Evolutionary conservation across 2,888 invertebrate genomes (phyloP).

Genomic region (Calliopum simillimum): DNA sequence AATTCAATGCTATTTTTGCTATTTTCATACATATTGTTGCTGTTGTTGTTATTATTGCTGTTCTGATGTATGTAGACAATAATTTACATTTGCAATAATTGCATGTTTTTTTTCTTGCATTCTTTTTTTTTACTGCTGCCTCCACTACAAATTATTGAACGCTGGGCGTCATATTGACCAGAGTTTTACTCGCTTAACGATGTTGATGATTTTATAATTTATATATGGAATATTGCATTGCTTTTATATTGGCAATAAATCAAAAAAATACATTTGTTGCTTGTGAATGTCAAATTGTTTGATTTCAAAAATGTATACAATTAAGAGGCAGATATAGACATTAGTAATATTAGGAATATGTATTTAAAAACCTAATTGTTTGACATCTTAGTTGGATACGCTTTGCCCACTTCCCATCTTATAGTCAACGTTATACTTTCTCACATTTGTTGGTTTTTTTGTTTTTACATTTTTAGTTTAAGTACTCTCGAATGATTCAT

Average conservation of each 20-base stretch:
- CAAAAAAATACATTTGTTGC: conserved; percentile 6
- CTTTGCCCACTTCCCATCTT: no score
- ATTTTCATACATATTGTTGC: not conserved
- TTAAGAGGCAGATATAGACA: not conserved
- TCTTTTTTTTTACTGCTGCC: no score
- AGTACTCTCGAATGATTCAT: no score
- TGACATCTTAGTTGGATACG: no score
- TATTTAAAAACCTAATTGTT: not conserved
- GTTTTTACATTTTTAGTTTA: no score
- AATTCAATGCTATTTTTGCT: not conserved
- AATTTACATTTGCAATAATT: conserved; percentile 12
- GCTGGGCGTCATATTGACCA: conserved; percentile 7
- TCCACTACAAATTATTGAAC: not conserved
- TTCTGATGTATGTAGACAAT: conserved; percentile 4
- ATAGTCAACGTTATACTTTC: no score
- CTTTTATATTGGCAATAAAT: conserved; percentile 7
- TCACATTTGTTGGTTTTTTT: no score
- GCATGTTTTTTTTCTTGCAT: no score
- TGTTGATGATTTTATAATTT: not conserved
- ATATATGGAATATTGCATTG: not conserved
- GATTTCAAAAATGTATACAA: conserved; percentile 12
- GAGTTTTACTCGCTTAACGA: not conserved
- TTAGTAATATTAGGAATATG: not conserved
- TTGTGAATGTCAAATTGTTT: conserved; percentile 24
- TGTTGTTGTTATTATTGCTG: not conserved